phyloP scores from a whole-genome alignment of 2,113 vertebrate genomes.

The Plestiodon gilberti region DNA sequence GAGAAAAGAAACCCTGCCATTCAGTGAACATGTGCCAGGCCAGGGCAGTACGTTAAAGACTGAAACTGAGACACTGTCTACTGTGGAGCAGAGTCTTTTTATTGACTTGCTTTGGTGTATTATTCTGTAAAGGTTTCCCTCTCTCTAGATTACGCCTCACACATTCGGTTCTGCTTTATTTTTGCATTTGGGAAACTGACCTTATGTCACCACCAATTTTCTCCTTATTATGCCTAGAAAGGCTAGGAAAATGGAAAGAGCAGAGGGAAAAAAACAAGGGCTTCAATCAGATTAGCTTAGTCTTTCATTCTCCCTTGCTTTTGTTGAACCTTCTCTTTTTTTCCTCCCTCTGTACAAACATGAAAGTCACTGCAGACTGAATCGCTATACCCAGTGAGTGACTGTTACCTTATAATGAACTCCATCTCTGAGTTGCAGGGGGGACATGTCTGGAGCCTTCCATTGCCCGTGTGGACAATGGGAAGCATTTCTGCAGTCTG shows the following conservation, averaged over 20 bases:
- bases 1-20: not conserved
- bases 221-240: conserved; percentile 49
- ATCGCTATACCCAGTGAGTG: conserved; percentile 5
- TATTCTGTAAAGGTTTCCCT: not conserved
- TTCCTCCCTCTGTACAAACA: conserved; percentile 3
- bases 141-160: not conserved
- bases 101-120: not conserved
- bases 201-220: conserved; percentile 38
- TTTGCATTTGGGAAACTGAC: conserved; percentile 47
- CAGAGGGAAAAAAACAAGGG: conserved; percentile 32
- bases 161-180: conserved; percentile 33
- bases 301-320: conserved; percentile 23
- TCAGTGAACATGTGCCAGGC: conserved; percentile 18
- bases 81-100: not conserved
- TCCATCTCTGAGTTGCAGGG: not conserved
- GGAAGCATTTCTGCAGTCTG: fast-evolving
- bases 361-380: not conserved
- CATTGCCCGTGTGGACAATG: not conserved
- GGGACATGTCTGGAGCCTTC: not conserved
- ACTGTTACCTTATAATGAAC: not conserved
- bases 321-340: not conserved
- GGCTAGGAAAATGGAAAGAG: conserved; percentile 46
- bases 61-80: conserved; percentile 26
- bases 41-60: not conserved
- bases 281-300: conserved; percentile 30